phyloP scores from a whole-genome alignment of 2,113 vertebrate genomes.

The Pygoscelis adeliae region DNA sequence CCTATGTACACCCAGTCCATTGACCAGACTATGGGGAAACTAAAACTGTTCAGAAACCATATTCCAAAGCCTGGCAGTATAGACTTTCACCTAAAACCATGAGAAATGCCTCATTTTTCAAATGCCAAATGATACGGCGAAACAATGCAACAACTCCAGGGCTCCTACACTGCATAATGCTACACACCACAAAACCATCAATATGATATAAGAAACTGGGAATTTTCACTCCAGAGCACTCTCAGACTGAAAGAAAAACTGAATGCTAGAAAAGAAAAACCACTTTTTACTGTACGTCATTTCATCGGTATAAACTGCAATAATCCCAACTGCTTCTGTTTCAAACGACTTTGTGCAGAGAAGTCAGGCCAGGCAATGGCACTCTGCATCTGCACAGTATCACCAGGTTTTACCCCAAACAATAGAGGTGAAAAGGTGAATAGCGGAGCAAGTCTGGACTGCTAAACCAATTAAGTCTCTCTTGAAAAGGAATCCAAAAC shows the following conservation, averaged over 20 bases:
- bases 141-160: background rate
- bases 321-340: background rate
- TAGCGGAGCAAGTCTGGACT: background rate
- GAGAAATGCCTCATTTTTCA: background rate
- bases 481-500: constrained; percentile 4
- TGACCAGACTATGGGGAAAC: background rate
- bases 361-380: background rate
- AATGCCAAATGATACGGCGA: background rate
- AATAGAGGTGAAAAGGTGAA: background rate
- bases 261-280: background rate
- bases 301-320: background rate
- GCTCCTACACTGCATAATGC: background rate
- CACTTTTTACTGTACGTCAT: background rate
- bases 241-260: background rate
- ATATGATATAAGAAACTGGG: background rate
- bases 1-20: background rate
- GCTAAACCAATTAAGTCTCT: background rate
- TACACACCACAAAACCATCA: background rate
- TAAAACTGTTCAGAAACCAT: background rate
- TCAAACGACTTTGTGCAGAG: background rate
- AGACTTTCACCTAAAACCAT: background rate
- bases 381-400: background rate
- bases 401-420: background rate
- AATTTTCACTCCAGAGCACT: background rate
- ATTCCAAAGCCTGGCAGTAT: background rate